Percentiles rank a stretch among this genome's conserved stretches.
Conservation (phyloP, 1,140 invertebrate species). For the Drosophila truncata region DNA sequence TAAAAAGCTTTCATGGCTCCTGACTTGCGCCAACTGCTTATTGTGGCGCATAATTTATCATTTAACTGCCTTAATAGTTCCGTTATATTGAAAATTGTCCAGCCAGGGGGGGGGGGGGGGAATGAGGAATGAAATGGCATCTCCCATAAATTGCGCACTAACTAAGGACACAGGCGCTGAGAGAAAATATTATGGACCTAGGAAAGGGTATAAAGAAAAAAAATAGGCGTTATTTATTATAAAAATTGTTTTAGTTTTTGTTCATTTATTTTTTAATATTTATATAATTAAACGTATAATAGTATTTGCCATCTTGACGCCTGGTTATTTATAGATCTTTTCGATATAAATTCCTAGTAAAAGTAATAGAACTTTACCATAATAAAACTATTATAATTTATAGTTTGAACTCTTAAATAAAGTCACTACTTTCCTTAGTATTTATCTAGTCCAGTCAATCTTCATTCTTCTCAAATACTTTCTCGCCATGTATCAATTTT, state of each 20-base stretch:
- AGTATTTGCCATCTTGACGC: too few species aligned
- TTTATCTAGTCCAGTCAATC: background rate
- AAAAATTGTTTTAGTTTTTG: too few species aligned
- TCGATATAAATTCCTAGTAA: too few species aligned
- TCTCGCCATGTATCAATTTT: constrained; percentile 27
- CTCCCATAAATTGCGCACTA: constrained; percentile 63
- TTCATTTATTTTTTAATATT: too few species aligned
- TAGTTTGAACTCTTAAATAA: background rate
- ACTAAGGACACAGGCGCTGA: constrained; percentile 34
- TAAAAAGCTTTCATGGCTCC: constrained; percentile 78
- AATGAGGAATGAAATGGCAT: background rate
- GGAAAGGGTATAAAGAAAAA: background rate
- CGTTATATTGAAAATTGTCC: constrained; percentile 74
- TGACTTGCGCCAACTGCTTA: constrained; percentile 60
- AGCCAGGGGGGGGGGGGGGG: constrained; percentile 3
- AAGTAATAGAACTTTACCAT: too few species aligned
- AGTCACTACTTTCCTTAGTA: background rate
- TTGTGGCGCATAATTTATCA: constrained; percentile 83
- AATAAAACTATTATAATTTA: too few species aligned
- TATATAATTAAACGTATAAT: too few species aligned
- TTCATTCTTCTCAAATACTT: background rate
- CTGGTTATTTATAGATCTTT: too few species aligned
- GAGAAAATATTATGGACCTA: background rate
- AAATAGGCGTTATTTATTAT: too few species aligned
- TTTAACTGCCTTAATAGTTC: constrained; percentile 84